Conservation (phyloP, 2,797 vertebrate species). For the Neoniphon sammara region DNA sequence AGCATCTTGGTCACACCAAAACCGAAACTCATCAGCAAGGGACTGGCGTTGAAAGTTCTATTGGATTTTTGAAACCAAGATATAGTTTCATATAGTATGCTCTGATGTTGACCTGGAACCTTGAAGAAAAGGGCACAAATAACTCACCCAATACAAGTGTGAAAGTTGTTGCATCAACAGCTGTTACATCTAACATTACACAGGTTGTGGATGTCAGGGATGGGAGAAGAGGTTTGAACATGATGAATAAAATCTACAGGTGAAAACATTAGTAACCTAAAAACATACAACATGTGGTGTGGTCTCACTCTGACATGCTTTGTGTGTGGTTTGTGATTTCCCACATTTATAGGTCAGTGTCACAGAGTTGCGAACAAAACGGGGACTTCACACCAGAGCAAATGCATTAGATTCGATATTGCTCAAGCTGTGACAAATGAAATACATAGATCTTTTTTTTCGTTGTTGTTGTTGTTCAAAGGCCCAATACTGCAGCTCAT, state of each 20-base stretch:
- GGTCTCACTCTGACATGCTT: conserved; percentile 6
- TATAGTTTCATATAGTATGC: not conserved
- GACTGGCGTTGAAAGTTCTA: conserved; percentile 13
- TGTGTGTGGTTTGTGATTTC: conserved; percentile 60
- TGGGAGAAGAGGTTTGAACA: no score
- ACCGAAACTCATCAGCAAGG: not conserved
- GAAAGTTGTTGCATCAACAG: no score
- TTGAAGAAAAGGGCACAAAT: rapidly evolving
- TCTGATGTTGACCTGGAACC: not conserved
- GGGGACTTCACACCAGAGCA: conserved; percentile 48
- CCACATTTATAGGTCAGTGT: conserved; percentile 59
- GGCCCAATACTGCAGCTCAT: not conserved
- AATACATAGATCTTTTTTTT: not conserved
- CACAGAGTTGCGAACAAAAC: conserved; percentile 20
- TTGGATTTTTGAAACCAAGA: conserved; percentile 23
- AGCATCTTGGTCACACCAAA: conserved; percentile 6
- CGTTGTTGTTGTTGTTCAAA: not conserved
- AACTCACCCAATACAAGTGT: not conserved
- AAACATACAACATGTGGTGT: conserved; percentile 4
- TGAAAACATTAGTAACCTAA: not conserved
- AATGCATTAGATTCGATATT: not conserved
- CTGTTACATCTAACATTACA: no score
- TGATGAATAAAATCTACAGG: not conserved
- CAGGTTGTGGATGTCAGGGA: no score
- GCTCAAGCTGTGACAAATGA: conserved; percentile 1